A percentile compares a stretch with the other conserved stretches of the same genome.
Evolutionary conservation across 1,140 invertebrate species (phyloP).

Genomic region (Ceratoteleas bidentatus): DNA sequence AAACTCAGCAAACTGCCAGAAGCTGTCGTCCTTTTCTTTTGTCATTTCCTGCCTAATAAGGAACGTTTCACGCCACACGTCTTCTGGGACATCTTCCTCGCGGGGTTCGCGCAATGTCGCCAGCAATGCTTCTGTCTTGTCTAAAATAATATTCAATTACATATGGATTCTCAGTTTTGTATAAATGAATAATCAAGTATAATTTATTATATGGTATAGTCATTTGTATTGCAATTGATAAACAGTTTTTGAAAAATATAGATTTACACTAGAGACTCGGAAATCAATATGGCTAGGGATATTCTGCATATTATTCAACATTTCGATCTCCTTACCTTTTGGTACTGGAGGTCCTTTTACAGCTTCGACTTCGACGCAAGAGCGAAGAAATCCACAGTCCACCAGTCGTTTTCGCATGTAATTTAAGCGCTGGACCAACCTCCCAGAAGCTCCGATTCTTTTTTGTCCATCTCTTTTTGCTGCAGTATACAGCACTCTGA

Average conservation of each 20-base stretch:
- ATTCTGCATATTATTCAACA: not conserved
- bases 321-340: not conserved
- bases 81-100: not conserved
- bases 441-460: not conserved
- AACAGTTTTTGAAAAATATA: not conserved
- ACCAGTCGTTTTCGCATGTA: not conserved
- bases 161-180: not conserved
- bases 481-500: not conserved
- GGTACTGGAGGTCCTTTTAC: not conserved
- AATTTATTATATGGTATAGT: not conserved
- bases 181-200: not conserved
- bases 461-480: not conserved
- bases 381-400: not conserved
- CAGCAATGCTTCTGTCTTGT: not conserved
- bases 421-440: not conserved
- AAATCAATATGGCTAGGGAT: not conserved
- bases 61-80: slow-evolving; percentile 12
- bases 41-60: slow-evolving; percentile 16
- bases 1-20: slow-evolving; percentile 21
- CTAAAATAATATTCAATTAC: not conserved
- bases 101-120: not conserved
- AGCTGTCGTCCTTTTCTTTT: slow-evolving; percentile 15
- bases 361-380: not conserved
- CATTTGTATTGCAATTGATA: not conserved
- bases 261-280: not conserved